Percentiles rank a stretch among this genome's conserved stretches.
Conservation (phyloP, 2,888 invertebrate species). For the Agonopterix arenella region DNA sequence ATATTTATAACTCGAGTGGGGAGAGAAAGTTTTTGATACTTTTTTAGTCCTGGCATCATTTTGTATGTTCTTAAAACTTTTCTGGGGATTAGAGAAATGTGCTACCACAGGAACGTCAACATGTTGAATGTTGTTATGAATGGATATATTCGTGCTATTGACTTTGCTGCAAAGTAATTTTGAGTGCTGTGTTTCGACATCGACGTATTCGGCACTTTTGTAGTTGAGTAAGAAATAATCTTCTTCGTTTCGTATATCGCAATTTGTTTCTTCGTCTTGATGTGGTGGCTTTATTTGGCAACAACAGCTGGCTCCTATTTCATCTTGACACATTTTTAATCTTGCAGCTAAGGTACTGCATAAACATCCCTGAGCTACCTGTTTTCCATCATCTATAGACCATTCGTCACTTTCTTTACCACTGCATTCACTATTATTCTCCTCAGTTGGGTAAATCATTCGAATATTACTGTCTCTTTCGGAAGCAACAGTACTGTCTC, state of each 20-base stretch:
- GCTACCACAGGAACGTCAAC: background rate
- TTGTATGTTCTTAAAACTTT: background rate
- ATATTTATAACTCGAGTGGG: slow-evolving; percentile 5
- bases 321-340: slow-evolving; percentile 27
- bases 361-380: slow-evolving; percentile 25
- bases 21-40: background rate
- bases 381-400: slow-evolving; percentile 4
- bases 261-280: slow-evolving; percentile 31
- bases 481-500: slow-evolving; percentile 21
- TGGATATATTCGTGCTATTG: slow-evolving; percentile 17
- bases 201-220: slow-evolving; percentile 21
- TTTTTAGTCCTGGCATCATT: background rate
- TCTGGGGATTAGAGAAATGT: background rate
- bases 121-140: slow-evolving; percentile 14
- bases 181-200: slow-evolving; percentile 41
- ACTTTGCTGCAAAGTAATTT: slow-evolving; percentile 16
- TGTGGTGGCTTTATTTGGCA: slow-evolving; percentile 18
- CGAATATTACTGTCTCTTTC: slow-evolving; percentile 15
- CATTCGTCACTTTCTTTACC: slow-evolving; percentile 16
- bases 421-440: slow-evolving; percentile 22
- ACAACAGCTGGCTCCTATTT: slow-evolving; percentile 28
- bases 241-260: slow-evolving; percentile 31
- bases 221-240: slow-evolving; percentile 20
- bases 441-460: slow-evolving; percentile 25
- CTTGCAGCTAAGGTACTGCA: slow-evolving; percentile 39